Evolutionary conservation across 2,113 vertebrate genomes (phyloP), one percentile per base, ranked within the genome.

Genomic region (Festucalex cinctus): DNA sequence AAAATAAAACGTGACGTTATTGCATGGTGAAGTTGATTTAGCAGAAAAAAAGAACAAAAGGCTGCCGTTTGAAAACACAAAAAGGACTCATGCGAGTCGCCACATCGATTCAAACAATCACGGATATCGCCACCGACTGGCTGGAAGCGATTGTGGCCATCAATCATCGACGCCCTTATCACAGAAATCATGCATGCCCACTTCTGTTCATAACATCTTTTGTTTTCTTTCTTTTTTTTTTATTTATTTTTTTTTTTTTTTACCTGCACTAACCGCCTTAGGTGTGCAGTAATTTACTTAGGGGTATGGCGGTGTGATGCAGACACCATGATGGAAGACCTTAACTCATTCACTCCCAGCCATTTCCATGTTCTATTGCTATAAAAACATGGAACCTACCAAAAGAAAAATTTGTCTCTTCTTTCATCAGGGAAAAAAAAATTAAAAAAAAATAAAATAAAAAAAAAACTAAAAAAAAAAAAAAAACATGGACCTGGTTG

Each of bases 251-350:
- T n/a, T n/a, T n/a, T n/a, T n/a, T n/a, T 70, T 77, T 86, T 86
- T 83, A 85, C 79, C 68, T 70, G 69, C 56, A 65, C 78, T 74
- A 73, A 83, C 65, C 81, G 74, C 65, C 39, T 79, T 61, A 75
- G 76, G 73, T 78, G 67, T 71, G 66, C 83, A 85, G 71, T 86
- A 84, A 86, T 88, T 88, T 78, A 85, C 80, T 83, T 82, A 36
- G 26, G 70, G 70, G 77, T 74, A 76, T 85, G 24, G 24, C 66
- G 78, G 72, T 83, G 86, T 88, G 86, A 88, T 80, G 79, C 76
- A 88, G 86, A 81, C 84, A 88, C 81, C 80, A 83, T 88, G 85
- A 90, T 88, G 80, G 82, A 90, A 83, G 81, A 88, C n/a, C n/a
- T n/a, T n/a, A n/a, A n/a, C n/a, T n/a, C n/a, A n/a, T n/a, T n/a